These are phyloP conservation scores for Enteromius trimaculatus DNA, from an alignment of 2,797 vertebrate genomes.

Conservation along the genomic window DNA sequence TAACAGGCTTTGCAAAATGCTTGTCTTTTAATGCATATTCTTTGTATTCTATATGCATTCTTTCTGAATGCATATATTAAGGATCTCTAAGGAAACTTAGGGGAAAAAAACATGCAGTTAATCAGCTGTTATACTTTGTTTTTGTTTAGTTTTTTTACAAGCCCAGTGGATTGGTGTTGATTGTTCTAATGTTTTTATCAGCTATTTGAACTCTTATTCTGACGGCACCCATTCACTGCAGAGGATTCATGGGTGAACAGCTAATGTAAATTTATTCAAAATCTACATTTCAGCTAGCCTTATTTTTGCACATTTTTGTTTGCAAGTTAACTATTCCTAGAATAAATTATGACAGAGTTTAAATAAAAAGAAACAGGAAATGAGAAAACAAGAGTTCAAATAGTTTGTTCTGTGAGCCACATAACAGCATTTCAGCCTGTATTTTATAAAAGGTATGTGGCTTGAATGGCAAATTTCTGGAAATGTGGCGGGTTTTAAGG, in stretches of 20 bases:
- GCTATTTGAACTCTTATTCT: background rate
- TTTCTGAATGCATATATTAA: background rate
- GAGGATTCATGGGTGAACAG: background rate
- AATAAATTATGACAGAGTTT: background rate
- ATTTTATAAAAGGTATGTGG: slow-evolving; percentile 14
- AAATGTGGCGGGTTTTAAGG: slow-evolving; percentile 14
- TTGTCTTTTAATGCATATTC: background rate
- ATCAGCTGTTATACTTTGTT: background rate
- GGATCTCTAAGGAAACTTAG: background rate
- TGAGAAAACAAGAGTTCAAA: background rate
- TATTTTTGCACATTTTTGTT: background rate
- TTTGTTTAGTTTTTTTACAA: no score
- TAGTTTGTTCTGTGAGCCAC: slow-evolving; percentile 15
- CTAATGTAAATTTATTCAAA: background rate
- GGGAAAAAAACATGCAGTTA: background rate
- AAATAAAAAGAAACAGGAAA: background rate
- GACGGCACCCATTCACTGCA: background rate
- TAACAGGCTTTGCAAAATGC: slow-evolving; percentile 4
- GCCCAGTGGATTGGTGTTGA: background rate
- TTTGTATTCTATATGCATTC: no score
- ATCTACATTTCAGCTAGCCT: background rate
- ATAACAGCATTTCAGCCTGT: background rate
- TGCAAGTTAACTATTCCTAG: background rate
- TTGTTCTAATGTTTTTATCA: background rate
- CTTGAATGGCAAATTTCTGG: background rate